These are phyloP conservation scores for Oscheius onirici DNA, from an alignment of 2,888 invertebrate genomes.

Conservation along the genomic window DNA sequence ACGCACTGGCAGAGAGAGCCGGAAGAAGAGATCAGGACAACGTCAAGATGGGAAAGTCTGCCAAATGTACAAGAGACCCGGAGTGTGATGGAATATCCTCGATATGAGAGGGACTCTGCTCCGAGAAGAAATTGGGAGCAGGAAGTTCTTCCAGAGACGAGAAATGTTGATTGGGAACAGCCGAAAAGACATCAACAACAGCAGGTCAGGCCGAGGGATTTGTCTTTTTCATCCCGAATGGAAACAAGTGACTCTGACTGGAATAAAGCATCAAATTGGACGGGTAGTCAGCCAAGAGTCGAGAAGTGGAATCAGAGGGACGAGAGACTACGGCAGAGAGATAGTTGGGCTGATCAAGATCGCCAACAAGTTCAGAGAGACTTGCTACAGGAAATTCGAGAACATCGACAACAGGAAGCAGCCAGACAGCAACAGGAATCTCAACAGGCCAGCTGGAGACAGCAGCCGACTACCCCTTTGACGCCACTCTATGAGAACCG, in stretches of 20 bases:
- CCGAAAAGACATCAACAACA: background rate
- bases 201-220: background rate
- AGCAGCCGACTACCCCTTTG: background rate
- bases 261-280: background rate
- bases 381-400: constrained; percentile 2
- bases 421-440: background rate
- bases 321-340: background rate
- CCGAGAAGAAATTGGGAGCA: background rate
- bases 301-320: background rate
- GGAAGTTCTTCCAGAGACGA: background rate
- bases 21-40: no score
- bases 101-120: background rate
- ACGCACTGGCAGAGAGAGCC: no score
- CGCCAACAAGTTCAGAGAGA: constrained; percentile 22
- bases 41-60: no score
- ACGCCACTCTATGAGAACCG: constrained; percentile 4
- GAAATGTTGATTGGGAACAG: constrained; percentile 8
- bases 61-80: no score
- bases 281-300: background rate
- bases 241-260: background rate
- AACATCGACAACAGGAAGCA: constrained; percentile 19
- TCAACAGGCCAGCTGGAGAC: background rate
- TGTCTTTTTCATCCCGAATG: background rate
- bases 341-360: constrained; percentile 1
- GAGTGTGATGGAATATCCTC: background rate